Evolutionary conservation across 2,888 invertebrate species (phyloP).

Genomic region (Lithosia quadra): DNA sequence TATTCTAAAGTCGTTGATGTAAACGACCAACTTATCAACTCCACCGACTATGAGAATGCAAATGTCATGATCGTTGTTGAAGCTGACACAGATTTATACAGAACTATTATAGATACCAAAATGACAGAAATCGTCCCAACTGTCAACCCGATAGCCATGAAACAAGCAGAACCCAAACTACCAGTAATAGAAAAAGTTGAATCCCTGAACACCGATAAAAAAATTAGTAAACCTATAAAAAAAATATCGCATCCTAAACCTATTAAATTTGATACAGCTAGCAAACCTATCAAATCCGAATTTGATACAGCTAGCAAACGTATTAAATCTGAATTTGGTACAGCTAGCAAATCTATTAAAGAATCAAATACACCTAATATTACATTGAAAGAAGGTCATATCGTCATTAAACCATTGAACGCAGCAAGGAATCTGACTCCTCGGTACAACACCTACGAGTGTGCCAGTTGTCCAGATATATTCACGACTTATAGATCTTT

Average conservation of each 20-base stretch:
- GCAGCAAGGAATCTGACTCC: slow-evolving; percentile 40
- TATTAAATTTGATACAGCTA: slow-evolving; percentile 18
- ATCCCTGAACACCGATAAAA: not conserved
- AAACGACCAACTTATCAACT: slow-evolving; percentile 50
- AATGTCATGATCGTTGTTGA: slow-evolving; percentile 69
- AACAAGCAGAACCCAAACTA: slow-evolving; percentile 16
- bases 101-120: slow-evolving; percentile 52
- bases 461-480: slow-evolving; percentile 58
- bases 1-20: slow-evolving; percentile 62
- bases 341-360: too few relatives aligned
- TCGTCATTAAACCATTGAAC: slow-evolving; percentile 55
- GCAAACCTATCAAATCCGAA: too few relatives aligned
- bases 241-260: slow-evolving; percentile 7
- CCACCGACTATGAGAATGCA: slow-evolving; percentile 46
- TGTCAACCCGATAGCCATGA: slow-evolving; percentile 39
- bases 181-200: not conserved
- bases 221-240: not conserved
- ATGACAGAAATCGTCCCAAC: slow-evolving; percentile 51
- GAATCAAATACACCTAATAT: slow-evolving; percentile 44
- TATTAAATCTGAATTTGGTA: slow-evolving; percentile 13
- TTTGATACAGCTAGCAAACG: slow-evolving; percentile 41
- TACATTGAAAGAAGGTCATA: slow-evolving; percentile 55
- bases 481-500: slow-evolving; percentile 60
- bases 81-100: slow-evolving; percentile 53
- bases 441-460: slow-evolving; percentile 56